These are phyloP conservation scores for Podocnemis expansa DNA, from an alignment of 2,113 vertebrate species.

Conservation along the genomic window DNA sequence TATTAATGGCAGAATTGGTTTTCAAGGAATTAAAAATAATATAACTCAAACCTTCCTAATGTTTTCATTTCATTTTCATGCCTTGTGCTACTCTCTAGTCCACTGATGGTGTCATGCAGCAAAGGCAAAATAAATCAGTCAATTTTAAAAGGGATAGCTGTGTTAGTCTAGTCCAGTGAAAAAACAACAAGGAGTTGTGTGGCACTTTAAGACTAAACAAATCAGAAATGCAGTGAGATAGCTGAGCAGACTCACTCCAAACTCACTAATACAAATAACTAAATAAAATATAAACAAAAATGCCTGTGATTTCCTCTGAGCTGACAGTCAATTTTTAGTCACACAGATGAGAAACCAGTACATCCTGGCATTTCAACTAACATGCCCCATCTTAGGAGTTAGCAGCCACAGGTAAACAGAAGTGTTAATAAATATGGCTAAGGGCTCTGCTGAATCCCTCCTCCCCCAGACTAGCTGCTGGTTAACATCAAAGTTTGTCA, in stretches of 20 bases:
- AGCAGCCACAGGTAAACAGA: not conserved
- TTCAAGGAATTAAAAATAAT: not conserved
- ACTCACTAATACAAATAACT: not conserved
- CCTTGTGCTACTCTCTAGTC: rapidly evolving
- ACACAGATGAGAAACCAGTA: not conserved
- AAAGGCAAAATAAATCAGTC: not conserved
- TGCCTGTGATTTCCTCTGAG: not conserved
- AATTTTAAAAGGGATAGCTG: too few relatives aligned
- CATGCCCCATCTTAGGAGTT: not conserved
- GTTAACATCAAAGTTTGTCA: not conserved
- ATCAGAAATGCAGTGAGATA: not conserved
- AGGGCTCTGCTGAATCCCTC: not conserved
- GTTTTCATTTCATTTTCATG: not conserved
- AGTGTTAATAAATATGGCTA: not conserved
- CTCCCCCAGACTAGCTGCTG: not conserved
- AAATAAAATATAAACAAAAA: not conserved
- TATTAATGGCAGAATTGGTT: not conserved
- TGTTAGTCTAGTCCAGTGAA: too few relatives aligned
- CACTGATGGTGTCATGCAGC: not conserved
- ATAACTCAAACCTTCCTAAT: not conserved
- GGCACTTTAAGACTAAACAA: too few relatives aligned
- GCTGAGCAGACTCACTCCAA: not conserved
- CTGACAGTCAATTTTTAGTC: not conserved
- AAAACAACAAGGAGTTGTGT: too few relatives aligned
- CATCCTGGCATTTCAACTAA: not conserved